Conservation (phyloP, 2,888 invertebrate species). For the Zaprionus bogoriensis region DNA sequence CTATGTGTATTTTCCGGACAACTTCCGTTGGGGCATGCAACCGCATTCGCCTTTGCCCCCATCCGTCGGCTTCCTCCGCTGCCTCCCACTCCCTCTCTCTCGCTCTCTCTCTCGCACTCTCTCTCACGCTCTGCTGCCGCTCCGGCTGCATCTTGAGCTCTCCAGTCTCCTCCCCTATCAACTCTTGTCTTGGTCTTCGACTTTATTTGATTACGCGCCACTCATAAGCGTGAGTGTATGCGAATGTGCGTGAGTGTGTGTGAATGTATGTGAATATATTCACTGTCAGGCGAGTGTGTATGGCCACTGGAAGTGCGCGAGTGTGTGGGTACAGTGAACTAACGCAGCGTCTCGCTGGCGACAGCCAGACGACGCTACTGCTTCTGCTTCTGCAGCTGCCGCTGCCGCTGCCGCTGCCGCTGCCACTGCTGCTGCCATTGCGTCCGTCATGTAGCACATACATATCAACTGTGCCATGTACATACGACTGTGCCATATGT, state of each 20-base stretch:
- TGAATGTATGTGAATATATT: conserved; percentile 53
- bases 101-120: conserved; percentile 2
- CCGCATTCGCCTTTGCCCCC: conserved; percentile 58
- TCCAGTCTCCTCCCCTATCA: not conserved
- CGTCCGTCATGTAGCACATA: conserved; percentile 48
- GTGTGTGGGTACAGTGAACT: conserved; percentile 66
- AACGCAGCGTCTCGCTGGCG: conserved; percentile 68
- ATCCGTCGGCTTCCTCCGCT: not conserved
- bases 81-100: not conserved
- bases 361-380: conserved; percentile 48
- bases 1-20: conserved; percentile 71
- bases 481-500: not conserved
- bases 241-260: conserved; percentile 68
- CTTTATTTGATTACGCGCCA: conserved; percentile 66
- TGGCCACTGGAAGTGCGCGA: conserved; percentile 4
- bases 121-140: conserved; percentile 5
- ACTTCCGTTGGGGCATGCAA: conserved; percentile 74
- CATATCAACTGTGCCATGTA: conserved; percentile 1
- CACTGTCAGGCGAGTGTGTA: conserved; percentile 21
- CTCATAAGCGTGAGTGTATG: conserved; percentile 73
- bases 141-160: conserved; percentile 34
- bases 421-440: too few species aligned
- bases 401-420: conserved; percentile 7
- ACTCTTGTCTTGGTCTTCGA: conserved; percentile 22
- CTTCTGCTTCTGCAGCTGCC: conserved; percentile 14